phyloP scores from a whole-genome alignment of 2,797 vertebrate species.

The Discoglossus pictus region DNA sequence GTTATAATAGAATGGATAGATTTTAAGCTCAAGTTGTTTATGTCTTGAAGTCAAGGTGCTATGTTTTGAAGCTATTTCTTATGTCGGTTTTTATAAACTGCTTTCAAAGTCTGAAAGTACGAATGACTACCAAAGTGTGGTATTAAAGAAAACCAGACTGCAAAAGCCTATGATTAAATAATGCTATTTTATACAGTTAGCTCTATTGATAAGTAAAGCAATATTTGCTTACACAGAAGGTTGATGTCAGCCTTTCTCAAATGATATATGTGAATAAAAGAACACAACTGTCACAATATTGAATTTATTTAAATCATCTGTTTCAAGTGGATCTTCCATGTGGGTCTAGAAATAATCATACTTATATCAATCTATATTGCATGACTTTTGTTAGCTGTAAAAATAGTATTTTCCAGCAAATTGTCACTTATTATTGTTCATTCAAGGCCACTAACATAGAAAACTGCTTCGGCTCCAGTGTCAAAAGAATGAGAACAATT shows the following conservation, averaged over 20 bases:
- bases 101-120: neutral
- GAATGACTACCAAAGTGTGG: neutral
- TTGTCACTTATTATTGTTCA: constrained; percentile 87
- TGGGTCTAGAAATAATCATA: constrained; percentile 76
- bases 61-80: too few relatives aligned
- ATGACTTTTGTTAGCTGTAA: constrained; percentile 78
- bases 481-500: constrained; percentile 93
- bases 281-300: constrained; percentile 60
- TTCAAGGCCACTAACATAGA: constrained; percentile 79
- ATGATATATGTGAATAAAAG: constrained; percentile 56
- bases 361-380: constrained; percentile 80
- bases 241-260: constrained; percentile 65
- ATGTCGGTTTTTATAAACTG: constrained; percentile 7
- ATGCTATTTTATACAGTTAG: neutral
- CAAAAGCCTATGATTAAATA: constrained; percentile 3
- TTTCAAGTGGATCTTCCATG: constrained; percentile 68
- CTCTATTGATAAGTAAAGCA: constrained; percentile 15
- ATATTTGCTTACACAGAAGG: constrained; percentile 51
- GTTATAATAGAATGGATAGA: too few relatives aligned
- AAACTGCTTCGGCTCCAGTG: constrained; percentile 81
- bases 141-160: constrained; percentile 6
- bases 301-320: constrained; percentile 73
- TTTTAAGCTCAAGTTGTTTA: too few relatives aligned
- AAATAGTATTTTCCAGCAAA: constrained; percentile 82
- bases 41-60: too few relatives aligned